Evolutionary conservation across 2,113 vertebrate genomes (phyloP).

Genomic region (Numida meleagris): DNA sequence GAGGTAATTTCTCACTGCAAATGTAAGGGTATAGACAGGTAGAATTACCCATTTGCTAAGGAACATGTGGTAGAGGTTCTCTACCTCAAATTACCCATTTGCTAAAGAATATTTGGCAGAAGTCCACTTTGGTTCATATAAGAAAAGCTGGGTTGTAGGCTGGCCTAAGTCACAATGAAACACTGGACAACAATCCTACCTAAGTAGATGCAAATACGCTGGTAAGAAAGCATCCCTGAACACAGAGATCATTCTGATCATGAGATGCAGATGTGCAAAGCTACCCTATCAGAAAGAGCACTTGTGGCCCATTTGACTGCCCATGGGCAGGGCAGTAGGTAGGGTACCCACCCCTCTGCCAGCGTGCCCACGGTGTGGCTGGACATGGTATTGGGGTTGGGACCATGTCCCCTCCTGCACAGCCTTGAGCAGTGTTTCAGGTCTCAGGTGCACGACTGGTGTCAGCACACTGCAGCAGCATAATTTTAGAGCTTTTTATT

Average conservation of each 20-base stretch:
- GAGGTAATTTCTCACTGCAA: neutral
- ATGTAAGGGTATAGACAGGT: neutral
- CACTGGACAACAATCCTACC: neutral
- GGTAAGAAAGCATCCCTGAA: neutral
- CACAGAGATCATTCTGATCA: neutral
- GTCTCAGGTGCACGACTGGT: neutral
- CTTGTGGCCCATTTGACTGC: neutral
- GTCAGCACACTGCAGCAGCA: neutral
- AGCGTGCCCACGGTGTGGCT: accelerated
- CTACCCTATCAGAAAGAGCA: neutral
- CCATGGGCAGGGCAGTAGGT: neutral
- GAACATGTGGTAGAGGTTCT: neutral
- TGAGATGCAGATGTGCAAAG: neutral
- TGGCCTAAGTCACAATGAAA: neutral
- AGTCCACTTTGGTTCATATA: neutral
- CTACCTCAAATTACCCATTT: neutral
- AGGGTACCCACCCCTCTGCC: accelerated
- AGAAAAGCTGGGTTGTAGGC: neutral
- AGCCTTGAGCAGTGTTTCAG: neutral
- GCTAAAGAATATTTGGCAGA: neutral
- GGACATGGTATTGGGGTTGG: neutral
- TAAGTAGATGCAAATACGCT: neutral
- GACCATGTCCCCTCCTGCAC: neutral
- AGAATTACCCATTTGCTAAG: neutral
- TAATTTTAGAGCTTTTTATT: neutral